phyloP scores from a whole-genome alignment of 1,140 invertebrate species.

The Pogonognathellus flavescens region DNA sequence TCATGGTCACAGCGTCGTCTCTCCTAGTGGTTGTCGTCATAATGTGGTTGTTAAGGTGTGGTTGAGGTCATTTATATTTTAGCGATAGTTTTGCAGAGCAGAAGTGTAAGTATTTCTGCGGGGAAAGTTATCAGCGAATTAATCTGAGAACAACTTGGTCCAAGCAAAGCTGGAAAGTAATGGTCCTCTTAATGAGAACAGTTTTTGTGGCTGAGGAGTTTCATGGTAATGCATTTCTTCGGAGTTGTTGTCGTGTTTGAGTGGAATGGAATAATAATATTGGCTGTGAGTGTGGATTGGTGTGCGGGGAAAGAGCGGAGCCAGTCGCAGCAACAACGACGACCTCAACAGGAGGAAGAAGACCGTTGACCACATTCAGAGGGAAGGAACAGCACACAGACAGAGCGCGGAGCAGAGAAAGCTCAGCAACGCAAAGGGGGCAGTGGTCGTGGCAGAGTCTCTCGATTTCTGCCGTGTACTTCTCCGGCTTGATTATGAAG shows the following conservation, averaged over 20 bases:
- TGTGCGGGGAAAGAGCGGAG: not conserved
- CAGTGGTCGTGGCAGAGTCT: not conserved
- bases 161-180: slow-evolving; percentile 6
- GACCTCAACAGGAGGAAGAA: not conserved
- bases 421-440: not conserved
- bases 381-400: no score
- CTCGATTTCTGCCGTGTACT: not conserved
- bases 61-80: not conserved
- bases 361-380: not conserved
- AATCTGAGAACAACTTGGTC: slow-evolving; percentile 23
- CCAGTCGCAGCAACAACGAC: not conserved
- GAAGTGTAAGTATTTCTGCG: not conserved
- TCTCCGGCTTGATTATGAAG: slow-evolving; percentile 8
- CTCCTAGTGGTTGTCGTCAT: not conserved
- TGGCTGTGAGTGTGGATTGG: not conserved
- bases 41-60: not conserved
- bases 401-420: not conserved
- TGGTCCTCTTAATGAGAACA: slow-evolving; percentile 1
- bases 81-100: not conserved
- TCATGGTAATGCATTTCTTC: not conserved
- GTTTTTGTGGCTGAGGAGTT: not conserved
- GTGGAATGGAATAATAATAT: not conserved
- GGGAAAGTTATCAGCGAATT: slow-evolving; percentile 30
- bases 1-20: not conserved
- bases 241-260: not conserved